These are phyloP conservation scores for Podarcis muralis DNA, from an alignment of 2,113 vertebrate species.

Conservation along the genomic window DNA sequence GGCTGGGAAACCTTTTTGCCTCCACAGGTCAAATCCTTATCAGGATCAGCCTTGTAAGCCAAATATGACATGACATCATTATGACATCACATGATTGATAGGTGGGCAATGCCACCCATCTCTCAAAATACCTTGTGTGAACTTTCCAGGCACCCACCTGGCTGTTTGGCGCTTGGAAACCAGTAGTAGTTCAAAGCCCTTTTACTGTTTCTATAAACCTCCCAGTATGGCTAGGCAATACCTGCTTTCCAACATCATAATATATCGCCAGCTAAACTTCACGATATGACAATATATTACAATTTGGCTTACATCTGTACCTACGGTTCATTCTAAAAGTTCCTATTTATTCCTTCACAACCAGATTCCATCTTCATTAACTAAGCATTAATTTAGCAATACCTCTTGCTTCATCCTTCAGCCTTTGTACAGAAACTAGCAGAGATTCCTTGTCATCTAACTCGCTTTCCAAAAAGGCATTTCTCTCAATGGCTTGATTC, in stretches of 20 bases:
- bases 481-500: constrained; percentile 98
- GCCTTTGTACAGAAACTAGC: constrained; percentile 93
- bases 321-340: rapidly evolving
- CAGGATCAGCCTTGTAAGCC: no score
- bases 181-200: no score
- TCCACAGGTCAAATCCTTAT: not conserved
- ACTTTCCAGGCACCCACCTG: no score
- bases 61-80: no score
- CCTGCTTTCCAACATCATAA: no score
- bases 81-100: no score
- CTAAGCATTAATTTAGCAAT: constrained; percentile 43
- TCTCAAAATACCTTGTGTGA: no score
- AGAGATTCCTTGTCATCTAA: constrained; percentile 98
- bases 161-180: no score
- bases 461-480: constrained; percentile 97
- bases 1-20: not conserved
- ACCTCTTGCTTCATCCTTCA: constrained; percentile 99
- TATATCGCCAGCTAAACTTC: no score
- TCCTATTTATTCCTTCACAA: constrained; percentile 4
- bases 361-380: not conserved
- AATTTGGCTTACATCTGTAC: not conserved
- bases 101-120: no score
- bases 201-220: no score
- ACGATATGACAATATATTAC: not conserved
- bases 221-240: no score